Percentiles rank a stretch among this genome's conserved stretches.
Conservation (phyloP, 1,140 invertebrate species). For the Caenorhabditis briggsae region DNA sequence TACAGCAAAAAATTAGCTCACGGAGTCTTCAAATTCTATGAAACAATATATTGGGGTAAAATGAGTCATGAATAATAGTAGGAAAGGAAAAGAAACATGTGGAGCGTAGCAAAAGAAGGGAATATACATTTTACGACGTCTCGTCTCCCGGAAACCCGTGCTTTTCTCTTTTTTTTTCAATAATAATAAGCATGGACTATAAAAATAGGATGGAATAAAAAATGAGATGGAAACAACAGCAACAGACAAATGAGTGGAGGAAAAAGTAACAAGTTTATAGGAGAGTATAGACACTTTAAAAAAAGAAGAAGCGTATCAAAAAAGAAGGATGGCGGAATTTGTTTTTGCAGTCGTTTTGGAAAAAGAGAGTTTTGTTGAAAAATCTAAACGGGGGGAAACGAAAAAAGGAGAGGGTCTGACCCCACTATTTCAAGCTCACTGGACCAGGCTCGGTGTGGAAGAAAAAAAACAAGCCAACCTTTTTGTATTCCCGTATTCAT, state of each 20-base stretch:
- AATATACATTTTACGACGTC: neutral
- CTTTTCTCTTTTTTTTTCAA: neutral
- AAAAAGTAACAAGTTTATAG: constrained; percentile 8
- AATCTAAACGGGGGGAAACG: neutral
- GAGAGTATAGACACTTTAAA: neutral
- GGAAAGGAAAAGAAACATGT: neutral
- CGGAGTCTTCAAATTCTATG: too few relatives aligned
- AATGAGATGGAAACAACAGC: constrained; percentile 6
- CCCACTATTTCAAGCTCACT: too few relatives aligned
- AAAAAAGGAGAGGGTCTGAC: neutral
- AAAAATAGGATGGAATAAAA: neutral
- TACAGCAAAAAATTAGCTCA: too few relatives aligned
- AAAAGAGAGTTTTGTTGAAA: constrained; percentile 25
- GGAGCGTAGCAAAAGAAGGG: neutral
- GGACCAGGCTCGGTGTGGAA: neutral
- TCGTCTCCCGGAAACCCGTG: constrained; percentile 5
- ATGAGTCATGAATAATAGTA: neutral
- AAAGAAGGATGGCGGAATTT: neutral
- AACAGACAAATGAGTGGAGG: neutral
- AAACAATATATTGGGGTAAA: neutral
- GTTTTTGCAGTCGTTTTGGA: neutral
- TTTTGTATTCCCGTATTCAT: constrained; percentile 16
- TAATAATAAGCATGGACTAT: neutral
- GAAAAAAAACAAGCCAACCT: neutral
- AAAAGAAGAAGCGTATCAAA: neutral